These are phyloP conservation scores for Heliothis subflexa DNA, from an alignment of 1,140 invertebrate species.

Conservation along the genomic window DNA sequence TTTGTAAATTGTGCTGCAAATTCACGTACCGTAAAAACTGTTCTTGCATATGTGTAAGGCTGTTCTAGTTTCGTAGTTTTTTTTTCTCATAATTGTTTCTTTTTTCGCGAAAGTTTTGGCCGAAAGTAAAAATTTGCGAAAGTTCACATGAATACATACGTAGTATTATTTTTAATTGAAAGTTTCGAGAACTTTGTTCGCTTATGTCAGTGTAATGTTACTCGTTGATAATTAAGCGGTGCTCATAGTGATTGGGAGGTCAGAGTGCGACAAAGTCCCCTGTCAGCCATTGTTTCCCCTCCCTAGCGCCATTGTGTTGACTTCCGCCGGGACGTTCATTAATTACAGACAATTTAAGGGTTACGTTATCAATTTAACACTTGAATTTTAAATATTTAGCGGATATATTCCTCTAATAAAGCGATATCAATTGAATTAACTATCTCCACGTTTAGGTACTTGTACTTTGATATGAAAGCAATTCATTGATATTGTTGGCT, in stretches of 20 bases:
- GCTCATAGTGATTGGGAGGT: conserved; percentile 38
- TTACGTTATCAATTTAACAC: not conserved
- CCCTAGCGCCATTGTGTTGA: conserved; percentile 48
- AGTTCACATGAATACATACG: not conserved
- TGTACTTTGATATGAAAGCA: not conserved
- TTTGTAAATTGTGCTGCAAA: not conserved
- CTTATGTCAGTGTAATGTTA: not conserved
- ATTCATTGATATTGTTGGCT: not conserved
- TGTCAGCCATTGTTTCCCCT: conserved; percentile 48
- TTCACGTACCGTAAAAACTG: conserved; percentile 2
- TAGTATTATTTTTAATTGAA: not conserved
- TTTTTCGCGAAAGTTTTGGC: conserved; percentile 33
- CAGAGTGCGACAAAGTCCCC: conserved; percentile 42
- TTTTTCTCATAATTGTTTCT: conserved; percentile 37
- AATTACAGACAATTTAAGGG: conserved; percentile 42
- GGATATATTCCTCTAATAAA: not conserved
- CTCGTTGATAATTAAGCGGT: conserved; percentile 47
- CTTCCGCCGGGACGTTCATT: conserved; percentile 47
- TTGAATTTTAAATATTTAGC: not conserved
- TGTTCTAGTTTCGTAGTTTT: conserved; percentile 23
- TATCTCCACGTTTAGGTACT: not conserved
- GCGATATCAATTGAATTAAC: not conserved
- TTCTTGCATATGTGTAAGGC: not conserved
- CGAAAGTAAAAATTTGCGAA: conserved; percentile 30
- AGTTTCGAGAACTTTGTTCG: not conserved